Percentiles rank a stretch among this genome's conserved stretches.
Evolutionary conservation across 2,888 invertebrate genomes (phyloP).

Genomic region (Sinodicranocentrus sp.): DNA sequence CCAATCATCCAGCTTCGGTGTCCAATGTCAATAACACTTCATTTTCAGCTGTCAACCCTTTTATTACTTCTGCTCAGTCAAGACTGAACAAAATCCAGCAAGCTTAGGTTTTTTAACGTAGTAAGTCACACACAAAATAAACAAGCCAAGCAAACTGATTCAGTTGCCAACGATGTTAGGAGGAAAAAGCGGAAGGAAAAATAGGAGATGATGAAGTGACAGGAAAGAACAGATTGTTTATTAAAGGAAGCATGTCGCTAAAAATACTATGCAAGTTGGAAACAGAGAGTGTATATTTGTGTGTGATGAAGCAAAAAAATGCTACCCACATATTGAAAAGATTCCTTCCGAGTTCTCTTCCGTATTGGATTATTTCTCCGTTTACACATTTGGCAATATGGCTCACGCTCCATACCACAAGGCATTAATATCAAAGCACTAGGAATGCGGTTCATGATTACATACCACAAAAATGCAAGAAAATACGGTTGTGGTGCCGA

Average conservation of each 20-base stretch:
- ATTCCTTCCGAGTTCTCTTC: background rate
- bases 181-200: constrained; percentile 23
- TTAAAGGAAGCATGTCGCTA: constrained; percentile 36
- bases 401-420: no score
- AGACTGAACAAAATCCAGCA: background rate
- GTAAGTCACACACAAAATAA: no score
- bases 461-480: no score
- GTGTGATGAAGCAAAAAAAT: no score
- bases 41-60: constrained; percentile 47
- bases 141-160: no score
- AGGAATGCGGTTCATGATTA: no score
- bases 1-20: background rate
- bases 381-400: background rate
- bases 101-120: no score
- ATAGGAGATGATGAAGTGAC: constrained; percentile 53
- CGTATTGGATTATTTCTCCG: background rate
- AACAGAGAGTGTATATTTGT: background rate
- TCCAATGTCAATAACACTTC: constrained; percentile 52
- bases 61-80: background rate
- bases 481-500: no score
- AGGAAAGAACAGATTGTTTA: constrained; percentile 52
- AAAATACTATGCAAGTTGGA: constrained; percentile 25
- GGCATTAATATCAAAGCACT: no score
- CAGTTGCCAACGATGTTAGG: no score
- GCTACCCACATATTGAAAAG: background rate